phyloP scores from a whole-genome alignment of 2,888 invertebrate genomes.

The Archaeoteleia sp. region DNA sequence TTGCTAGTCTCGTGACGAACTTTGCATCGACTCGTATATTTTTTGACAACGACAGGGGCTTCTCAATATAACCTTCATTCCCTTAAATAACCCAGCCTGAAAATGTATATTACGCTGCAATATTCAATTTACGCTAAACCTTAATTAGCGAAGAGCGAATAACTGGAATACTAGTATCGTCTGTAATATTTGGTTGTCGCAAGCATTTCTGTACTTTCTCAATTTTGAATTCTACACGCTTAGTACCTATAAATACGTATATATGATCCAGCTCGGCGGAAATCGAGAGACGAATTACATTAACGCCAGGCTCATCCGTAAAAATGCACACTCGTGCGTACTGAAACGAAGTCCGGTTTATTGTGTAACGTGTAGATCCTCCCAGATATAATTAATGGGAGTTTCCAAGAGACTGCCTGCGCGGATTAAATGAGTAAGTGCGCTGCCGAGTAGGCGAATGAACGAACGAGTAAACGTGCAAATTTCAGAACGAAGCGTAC shows the following conservation, averaged over 20 bases:
- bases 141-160: too few relatives aligned
- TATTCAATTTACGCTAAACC: too few relatives aligned
- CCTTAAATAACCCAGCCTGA: too few relatives aligned
- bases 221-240: constrained; percentile 12
- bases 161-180: too few relatives aligned
- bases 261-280: constrained; percentile 43
- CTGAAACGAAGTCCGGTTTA: constrained; percentile 48
- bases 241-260: constrained; percentile 29
- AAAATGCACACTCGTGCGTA: constrained; percentile 50
- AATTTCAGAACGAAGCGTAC: constrained; percentile 48
- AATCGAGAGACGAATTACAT: constrained; percentile 50
- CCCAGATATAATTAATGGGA: constrained; percentile 49
- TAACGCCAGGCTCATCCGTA: constrained; percentile 46
- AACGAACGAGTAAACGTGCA: constrained; percentile 48
- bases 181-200: constrained; percentile 9
- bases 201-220: constrained; percentile 5
- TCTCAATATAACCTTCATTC: too few relatives aligned
- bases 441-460: constrained; percentile 41
- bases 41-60: too few relatives aligned
- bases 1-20: too few relatives aligned
- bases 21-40: too few relatives aligned
- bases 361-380: constrained; percentile 43
- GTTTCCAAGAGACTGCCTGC: constrained; percentile 51
- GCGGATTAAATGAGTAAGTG: constrained; percentile 47
- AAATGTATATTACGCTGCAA: too few relatives aligned